Conservation (phyloP, 2,888 invertebrate species). For the Alviniconcha strummeri region DNA sequence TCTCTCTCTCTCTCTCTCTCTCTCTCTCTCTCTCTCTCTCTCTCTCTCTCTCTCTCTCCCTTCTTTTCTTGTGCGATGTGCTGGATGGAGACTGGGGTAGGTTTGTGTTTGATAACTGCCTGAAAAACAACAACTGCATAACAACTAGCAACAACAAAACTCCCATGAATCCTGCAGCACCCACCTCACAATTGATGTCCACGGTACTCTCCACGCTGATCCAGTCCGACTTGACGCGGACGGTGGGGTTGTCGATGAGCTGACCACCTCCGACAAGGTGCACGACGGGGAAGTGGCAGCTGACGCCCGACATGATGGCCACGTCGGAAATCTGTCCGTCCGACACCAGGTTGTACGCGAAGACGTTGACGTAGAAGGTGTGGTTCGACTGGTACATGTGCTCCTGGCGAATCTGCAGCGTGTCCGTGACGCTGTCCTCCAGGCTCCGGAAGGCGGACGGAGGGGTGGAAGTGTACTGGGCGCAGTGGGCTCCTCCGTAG, state of each 20-base stretch:
- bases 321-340: constrained; percentile 39
- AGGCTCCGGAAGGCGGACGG: not conserved
- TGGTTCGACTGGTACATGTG: constrained; percentile 49
- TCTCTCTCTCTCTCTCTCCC: no score
- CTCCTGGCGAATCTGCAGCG: constrained; percentile 36
- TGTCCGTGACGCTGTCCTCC: not conserved
- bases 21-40: no score
- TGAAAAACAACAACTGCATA: no score
- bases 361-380: constrained; percentile 46
- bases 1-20: no score
- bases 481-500: constrained; percentile 13
- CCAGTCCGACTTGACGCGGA: constrained; percentile 48
- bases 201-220: constrained; percentile 52
- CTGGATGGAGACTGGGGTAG: no score
- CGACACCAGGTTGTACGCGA: constrained; percentile 49
- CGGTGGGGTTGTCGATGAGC: constrained; percentile 48
- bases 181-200: constrained; percentile 50
- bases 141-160: no score
- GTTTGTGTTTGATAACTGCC: no score
- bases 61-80: no score
- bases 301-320: constrained; percentile 51
- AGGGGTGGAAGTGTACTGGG: not conserved
- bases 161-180: not conserved
- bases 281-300: constrained; percentile 54
- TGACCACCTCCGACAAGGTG: constrained; percentile 55